Conservation (phyloP, 2,797 vertebrate genomes). For the Chiroxiphia lanceolata region DNA sequence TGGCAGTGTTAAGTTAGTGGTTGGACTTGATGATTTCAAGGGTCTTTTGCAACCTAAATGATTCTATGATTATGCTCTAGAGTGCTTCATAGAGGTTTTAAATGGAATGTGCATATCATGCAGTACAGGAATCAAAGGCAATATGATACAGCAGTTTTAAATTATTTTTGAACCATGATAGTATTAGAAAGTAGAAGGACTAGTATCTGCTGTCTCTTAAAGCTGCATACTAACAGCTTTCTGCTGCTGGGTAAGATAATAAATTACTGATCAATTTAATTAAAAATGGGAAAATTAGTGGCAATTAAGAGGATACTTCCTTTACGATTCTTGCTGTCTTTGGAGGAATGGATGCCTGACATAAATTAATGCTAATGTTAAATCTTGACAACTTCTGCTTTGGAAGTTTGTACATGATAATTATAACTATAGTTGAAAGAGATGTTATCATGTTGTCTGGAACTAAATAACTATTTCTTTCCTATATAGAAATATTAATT, state of each 20-base stretch:
- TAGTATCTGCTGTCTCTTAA: not conserved
- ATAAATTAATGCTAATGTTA: constrained; percentile 78
- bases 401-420: constrained; percentile 71
- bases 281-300: constrained; percentile 73
- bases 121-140: not conserved
- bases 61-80: not conserved
- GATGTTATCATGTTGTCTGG: constrained; percentile 71
- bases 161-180: constrained; percentile 5
- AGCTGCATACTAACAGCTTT: constrained; percentile 48
- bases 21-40: not conserved
- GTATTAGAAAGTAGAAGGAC: constrained; percentile 17
- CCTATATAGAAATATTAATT: constrained; percentile 68
- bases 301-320: constrained; percentile 74
- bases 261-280: constrained; percentile 75
- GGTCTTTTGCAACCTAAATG: not conserved
- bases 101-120: not conserved
- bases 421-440: constrained; percentile 74
- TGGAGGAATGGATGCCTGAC: constrained; percentile 73
- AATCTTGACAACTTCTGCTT: constrained; percentile 75
- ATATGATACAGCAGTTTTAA: not conserved
- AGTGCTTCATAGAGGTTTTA: constrained; percentile 3
- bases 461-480: constrained; percentile 68
- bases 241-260: constrained; percentile 54
- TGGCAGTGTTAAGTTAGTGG: not conserved
- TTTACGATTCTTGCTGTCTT: constrained; percentile 67